These are phyloP conservation scores for Hephaestus fuliginosus DNA, from an alignment of 2,797 vertebrate genomes.

Conservation along the genomic window DNA sequence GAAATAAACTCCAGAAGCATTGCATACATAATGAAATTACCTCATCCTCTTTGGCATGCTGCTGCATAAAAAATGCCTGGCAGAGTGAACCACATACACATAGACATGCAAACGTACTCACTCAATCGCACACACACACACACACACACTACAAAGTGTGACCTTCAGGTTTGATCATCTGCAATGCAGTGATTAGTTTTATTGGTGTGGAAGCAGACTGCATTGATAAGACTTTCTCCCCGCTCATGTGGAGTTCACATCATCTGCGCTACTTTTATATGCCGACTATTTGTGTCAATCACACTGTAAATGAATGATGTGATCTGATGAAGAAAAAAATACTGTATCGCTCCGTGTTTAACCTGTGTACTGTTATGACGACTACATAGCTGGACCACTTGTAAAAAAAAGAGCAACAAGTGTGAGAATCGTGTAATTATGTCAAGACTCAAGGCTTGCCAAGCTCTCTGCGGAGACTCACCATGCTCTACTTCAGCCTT, in stretches of 20 bases:
- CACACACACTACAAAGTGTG: conserved; percentile 62
- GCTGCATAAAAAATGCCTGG: conserved; percentile 33
- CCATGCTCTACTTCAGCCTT: conserved; percentile 62
- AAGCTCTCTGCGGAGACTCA: conserved; percentile 66
- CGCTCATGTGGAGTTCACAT: conserved; percentile 21
- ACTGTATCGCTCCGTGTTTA: not conserved
- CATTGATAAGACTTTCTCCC: conserved; percentile 46
- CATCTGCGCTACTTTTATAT: not conserved
- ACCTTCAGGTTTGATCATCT: conserved; percentile 86
- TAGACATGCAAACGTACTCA: conserved; percentile 30
- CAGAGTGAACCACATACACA: conserved; percentile 21
- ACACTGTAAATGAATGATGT: not conserved
- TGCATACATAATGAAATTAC: conserved; percentile 72
- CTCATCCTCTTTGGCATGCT: conserved; percentile 53
- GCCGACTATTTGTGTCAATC: conserved; percentile 14
- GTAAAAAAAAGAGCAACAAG: not conserved
- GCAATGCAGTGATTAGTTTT: conserved; percentile 86
- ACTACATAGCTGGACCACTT: not conserved
- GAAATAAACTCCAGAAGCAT: conserved; percentile 55
- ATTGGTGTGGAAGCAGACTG: conserved; percentile 71
- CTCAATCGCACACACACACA: conserved; percentile 39
- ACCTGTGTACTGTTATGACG: not conserved
- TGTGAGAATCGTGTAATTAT: not conserved
- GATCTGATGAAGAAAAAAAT: not conserved
- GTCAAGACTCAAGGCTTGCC: not conserved